Percentiles rank a stretch among this genome's conserved stretches.
Conservation (phyloP, 2,113 vertebrate genomes). For the Crotalus viridis region DNA sequence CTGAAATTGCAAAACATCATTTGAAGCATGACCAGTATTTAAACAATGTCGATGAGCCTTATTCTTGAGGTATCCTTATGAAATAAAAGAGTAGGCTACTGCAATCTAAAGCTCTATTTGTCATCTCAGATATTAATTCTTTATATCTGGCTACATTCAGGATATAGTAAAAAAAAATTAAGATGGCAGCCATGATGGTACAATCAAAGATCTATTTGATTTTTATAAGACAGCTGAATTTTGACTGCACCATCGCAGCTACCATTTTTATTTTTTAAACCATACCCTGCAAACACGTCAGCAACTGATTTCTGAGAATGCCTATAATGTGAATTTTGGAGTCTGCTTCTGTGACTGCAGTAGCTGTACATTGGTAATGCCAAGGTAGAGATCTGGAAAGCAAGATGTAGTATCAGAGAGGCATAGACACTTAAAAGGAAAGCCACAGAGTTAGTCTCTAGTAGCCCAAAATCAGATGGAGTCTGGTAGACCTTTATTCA, state of each 20-base stretch:
- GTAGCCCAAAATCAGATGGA: not conserved
- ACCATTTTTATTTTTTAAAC: not conserved
- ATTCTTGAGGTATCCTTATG: not conserved
- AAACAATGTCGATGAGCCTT: not conserved
- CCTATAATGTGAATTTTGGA: not conserved
- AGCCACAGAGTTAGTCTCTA: not conserved
- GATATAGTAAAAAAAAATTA: not conserved
- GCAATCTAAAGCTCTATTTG: not conserved
- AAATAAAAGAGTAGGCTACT: not conserved
- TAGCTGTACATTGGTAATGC: not conserved
- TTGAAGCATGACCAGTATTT: not conserved
- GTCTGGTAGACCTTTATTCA: not conserved
- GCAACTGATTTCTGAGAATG: not conserved
- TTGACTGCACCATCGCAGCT: not conserved
- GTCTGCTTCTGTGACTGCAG: not conserved
- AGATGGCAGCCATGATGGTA: not conserved
- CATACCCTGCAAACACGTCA: not conserved
- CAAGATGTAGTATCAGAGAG: not conserved
- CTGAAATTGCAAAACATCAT: not conserved
- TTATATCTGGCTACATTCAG: not conserved
- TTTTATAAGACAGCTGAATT: not conserved
- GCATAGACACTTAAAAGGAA: not conserved
- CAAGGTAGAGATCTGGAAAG: not conserved
- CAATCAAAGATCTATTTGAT: not conserved
- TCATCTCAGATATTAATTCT: not conserved